phyloP scores from a whole-genome alignment of 2,113 vertebrate species.

The Nipponia nippon region DNA sequence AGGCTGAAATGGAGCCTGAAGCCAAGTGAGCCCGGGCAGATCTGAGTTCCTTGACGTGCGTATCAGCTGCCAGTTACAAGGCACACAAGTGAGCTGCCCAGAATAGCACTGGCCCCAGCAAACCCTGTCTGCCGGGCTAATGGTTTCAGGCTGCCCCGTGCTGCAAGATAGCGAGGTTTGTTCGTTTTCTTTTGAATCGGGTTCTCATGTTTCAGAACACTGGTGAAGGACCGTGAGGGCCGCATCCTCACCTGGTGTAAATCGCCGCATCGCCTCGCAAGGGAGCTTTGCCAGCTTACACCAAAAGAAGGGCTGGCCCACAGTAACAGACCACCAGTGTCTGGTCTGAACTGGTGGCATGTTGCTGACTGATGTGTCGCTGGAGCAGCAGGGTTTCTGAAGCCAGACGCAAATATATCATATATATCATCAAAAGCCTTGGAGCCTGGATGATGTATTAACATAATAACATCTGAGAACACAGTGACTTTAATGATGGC shows the following conservation, averaged over 20 bases:
- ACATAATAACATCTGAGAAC: neutral
- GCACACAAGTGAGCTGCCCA: neutral
- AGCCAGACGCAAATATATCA: neutral
- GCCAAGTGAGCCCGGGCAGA: neutral
- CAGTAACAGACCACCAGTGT: neutral
- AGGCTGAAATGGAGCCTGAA: neutral
- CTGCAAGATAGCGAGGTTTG: neutral
- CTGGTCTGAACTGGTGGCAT: neutral
- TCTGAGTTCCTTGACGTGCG: neutral
- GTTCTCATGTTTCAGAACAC: neutral
- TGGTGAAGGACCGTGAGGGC: neutral
- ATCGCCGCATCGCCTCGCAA: fast-evolving
- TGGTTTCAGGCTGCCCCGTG: neutral
- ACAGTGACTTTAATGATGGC: neutral
- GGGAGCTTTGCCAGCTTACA: neutral
- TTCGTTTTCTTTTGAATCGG: neutral
- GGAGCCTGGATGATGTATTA: neutral
- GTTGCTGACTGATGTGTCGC: neutral
- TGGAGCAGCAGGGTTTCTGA: neutral
- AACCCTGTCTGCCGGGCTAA: neutral
- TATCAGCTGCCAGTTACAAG: neutral
- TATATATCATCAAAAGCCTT: neutral
- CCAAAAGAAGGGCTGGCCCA: neutral
- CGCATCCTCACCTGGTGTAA: neutral
- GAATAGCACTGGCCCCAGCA: neutral